phyloP scores from a whole-genome alignment of 2,888 invertebrate species.

The Mythimna albipuncta region DNA sequence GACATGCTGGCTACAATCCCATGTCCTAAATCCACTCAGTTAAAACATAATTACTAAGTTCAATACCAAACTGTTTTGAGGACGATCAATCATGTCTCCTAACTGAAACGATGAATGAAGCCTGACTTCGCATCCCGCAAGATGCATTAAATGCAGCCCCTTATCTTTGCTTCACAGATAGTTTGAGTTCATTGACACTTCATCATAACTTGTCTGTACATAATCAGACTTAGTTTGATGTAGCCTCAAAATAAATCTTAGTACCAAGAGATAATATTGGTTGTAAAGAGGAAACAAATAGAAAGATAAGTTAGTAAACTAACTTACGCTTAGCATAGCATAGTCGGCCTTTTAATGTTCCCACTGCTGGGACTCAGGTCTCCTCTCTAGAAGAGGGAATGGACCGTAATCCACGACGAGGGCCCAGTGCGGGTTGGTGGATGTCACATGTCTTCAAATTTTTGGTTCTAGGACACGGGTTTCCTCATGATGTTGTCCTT shows the following conservation, averaged over 20 bases:
- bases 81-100: slow-evolving; percentile 32
- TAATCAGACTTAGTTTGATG: background rate
- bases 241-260: background rate
- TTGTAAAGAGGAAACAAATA: no score
- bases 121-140: slow-evolving; percentile 35
- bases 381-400: no score
- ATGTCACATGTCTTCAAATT: no score
- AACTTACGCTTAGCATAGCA: no score
- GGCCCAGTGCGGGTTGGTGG: no score
- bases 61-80: background rate
- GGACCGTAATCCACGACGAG: no score
- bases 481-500: no score
- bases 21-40: background rate
- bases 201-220: background rate
- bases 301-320: no score
- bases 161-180: slow-evolving; percentile 42
- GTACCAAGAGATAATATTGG: background rate
- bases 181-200: slow-evolving; percentile 25
- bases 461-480: no score
- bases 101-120: slow-evolving; percentile 4
- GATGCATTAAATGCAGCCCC: slow-evolving; percentile 28
- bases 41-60: slow-evolving; percentile 9
- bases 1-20: background rate
- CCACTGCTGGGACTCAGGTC: no score
- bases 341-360: no score